Evolutionary conservation across 2,113 vertebrate species (phyloP), one percentile per base, ranked within the genome.

Genomic region (Leptobrachium ailaonicum): DNA sequence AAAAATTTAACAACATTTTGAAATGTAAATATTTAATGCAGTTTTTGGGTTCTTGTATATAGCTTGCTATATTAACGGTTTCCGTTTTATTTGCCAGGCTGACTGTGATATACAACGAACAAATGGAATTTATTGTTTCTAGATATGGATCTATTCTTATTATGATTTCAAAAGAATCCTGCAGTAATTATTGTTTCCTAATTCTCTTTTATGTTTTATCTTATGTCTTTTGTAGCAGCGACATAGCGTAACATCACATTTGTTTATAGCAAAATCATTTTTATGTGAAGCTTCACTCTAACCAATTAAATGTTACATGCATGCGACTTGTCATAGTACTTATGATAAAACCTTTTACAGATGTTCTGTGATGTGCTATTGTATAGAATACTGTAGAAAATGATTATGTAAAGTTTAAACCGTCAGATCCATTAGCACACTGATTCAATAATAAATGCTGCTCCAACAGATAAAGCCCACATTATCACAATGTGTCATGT

Each of bases 21-120:
- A 73, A 73, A 68, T 44, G 40, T 80, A 80, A 80, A 80, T 74
- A 74, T 68, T 80, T 68, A 45, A 80, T 6, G 20, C 58, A 13
- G 11, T 56, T 47, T 80, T 80, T 47, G 12, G 53, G 71, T 80
- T 56, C 66, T 47, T 80, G 60, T 53, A 56, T 53, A 43, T 41
- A 45, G 20, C 12, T 40, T 74, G 42, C 20, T 50, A 74, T 42
- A 20, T 50, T 9, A 80, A 74, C 50, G 1, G 42, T 13, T 13
- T 80, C 40, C 10, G 6, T 68, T 80, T 80, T 80, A 80, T 69
- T 68, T 66, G 71, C 43, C 13, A 60, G 12, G 11, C 78, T 71
- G 73, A 71, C 64, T 80, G 71, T 41, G 41, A 74, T 41, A 40
- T 44, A 41, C 74, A 74, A 73, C 11, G 43, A 67, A 74, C 63